phyloP scores from a whole-genome alignment of 2,113 vertebrate genomes.

The Etheostoma cragini region DNA sequence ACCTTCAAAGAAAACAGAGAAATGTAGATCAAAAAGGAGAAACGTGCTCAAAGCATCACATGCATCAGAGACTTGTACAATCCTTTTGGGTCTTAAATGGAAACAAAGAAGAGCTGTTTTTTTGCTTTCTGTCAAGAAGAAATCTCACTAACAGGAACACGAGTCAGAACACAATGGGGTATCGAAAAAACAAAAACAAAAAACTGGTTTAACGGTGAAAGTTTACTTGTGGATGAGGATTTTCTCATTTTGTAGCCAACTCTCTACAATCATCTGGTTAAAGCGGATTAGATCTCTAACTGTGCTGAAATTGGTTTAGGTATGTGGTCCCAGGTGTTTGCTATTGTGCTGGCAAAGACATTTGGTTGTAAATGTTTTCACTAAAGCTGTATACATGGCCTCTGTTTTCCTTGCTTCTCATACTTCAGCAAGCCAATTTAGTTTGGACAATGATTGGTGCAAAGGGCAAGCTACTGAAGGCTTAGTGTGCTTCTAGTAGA shows the following conservation, averaged over 20 bases:
- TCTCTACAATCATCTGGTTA: conserved; percentile 46
- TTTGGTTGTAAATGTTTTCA: conserved; percentile 45
- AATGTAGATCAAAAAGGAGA: conserved; percentile 23
- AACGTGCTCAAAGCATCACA: conserved; percentile 42
- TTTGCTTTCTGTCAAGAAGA: conserved; percentile 56
- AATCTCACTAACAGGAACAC: conserved; percentile 45
- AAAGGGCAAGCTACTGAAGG: conserved; percentile 31
- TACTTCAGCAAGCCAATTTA: conserved; percentile 38
- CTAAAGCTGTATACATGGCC: conserved; percentile 32
- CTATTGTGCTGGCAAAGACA: conserved; percentile 43
- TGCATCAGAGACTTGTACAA: conserved; percentile 28
- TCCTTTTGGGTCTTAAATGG: conserved; percentile 59
- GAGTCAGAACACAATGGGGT: conserved; percentile 36
- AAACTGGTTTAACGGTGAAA: conserved; percentile 23
- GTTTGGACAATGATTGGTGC: conserved; percentile 19
- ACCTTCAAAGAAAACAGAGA: conserved; percentile 19
- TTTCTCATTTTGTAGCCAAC: conserved; percentile 58
- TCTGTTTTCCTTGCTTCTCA: not conserved
- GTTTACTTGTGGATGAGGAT: conserved; percentile 17
- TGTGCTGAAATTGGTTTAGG: conserved; percentile 56
- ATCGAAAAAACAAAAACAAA: not conserved
- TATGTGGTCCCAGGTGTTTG: conserved; percentile 56
- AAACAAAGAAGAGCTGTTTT: conserved; percentile 57
- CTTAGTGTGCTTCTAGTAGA: not conserved
- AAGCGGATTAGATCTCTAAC: conserved; percentile 46